Evolutionary conservation across 2,888 invertebrate genomes (phyloP).

Genomic region (Petrolisthes cinctipes): DNA sequence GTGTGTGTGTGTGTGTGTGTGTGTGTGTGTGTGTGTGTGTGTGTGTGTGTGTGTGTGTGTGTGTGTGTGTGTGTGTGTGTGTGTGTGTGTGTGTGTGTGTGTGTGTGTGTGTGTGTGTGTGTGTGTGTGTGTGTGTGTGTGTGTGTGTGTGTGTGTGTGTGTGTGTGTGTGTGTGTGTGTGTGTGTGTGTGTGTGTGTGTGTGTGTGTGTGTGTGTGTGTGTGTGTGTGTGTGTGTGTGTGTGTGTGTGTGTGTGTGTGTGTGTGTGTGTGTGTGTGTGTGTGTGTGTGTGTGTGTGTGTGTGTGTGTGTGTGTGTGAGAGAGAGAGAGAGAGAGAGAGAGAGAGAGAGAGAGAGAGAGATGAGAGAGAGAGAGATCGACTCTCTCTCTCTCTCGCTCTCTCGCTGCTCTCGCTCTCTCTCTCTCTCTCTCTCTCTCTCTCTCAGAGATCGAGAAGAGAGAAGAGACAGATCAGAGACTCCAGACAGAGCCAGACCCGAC

Average conservation of each 20-base stretch:
- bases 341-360: conserved; percentile 7
- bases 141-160: neutral
- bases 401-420: too few species aligned
- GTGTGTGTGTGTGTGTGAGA: neutral
- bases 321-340: neutral
- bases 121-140: conserved; percentile 10
- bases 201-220: neutral
- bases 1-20: neutral
- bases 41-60: neutral
- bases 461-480: too few species aligned
- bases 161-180: neutral
- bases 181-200: neutral
- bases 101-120: conserved; percentile 15
- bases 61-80: conserved; percentile 9
- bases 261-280: conserved; percentile 7
- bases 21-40: too few species aligned
- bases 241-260: neutral
- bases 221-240: neutral
- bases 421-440: too few species aligned
- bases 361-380: neutral
- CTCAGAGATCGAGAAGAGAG: too few species aligned
- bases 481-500: too few species aligned
- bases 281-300: neutral
- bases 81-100: conserved; percentile 4
- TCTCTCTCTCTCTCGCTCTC: too few species aligned